Evolutionary conservation across 30 jellyfish, hydroid and myxozoan genomes (phyloP).

Genomic region (Pelagia noctiluca): DNA sequence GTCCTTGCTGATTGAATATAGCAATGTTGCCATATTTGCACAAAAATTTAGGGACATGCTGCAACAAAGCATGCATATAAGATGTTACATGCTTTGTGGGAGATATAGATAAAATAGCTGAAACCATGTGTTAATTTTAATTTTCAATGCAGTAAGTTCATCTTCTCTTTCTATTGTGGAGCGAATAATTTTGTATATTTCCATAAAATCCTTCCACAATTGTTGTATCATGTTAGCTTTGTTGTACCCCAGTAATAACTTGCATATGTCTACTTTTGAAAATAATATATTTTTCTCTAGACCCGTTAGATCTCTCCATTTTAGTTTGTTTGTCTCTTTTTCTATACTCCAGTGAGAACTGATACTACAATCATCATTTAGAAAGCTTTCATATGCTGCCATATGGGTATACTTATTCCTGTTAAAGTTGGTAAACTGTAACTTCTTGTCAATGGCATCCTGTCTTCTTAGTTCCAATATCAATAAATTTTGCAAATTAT

Average conservation of each 20-base stretch:
- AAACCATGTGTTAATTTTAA: not conserved
- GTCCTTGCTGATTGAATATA: slow-evolving; percentile 18
- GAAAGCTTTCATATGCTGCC: slow-evolving; percentile 21
- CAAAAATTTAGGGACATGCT: slow-evolving; percentile 21
- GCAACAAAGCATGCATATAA: slow-evolving; percentile 22
- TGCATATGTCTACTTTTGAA: not conserved
- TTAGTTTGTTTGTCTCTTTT: not conserved
- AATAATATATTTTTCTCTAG: slow-evolving; percentile 8
- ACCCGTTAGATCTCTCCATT: slow-evolving; percentile 23
- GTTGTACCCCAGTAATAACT: not conserved
- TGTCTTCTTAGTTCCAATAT: slow-evolving; percentile 14
- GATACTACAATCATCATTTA: not conserved
- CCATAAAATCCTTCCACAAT: slow-evolving; percentile 18
- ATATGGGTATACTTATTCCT: slow-evolving; percentile 7
- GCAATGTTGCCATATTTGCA: slow-evolving; percentile 7
- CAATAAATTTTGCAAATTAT: not conserved
- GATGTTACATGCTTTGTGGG: slow-evolving; percentile 30
- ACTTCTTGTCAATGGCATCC: slow-evolving; percentile 7
- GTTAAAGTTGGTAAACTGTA: not conserved
- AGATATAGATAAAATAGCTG: not conserved
- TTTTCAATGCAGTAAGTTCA: not conserved
- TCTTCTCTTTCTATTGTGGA: not conserved
- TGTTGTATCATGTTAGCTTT: not conserved
- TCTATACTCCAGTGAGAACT: not conserved
- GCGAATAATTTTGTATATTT: not conserved